phyloP scores from a whole-genome alignment of 2,113 vertebrate genomes.

The Pedetes capensis region DNA sequence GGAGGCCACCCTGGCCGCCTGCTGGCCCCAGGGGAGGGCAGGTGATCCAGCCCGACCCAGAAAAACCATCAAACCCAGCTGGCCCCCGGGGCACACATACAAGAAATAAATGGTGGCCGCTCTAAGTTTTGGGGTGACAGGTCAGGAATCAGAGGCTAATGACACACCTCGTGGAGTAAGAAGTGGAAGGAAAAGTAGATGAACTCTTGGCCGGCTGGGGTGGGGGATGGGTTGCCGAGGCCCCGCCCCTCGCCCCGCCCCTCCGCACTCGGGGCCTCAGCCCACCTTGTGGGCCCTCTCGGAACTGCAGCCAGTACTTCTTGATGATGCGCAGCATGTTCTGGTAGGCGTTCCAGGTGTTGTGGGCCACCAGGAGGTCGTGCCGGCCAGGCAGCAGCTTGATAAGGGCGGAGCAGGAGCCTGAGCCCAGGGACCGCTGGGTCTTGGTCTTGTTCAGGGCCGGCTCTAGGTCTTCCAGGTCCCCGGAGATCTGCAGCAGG shows the following conservation, averaged over 20 bases:
- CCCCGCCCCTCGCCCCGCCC: fast-evolving
- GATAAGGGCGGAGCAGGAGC: slow-evolving; percentile 95
- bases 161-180: not conserved
- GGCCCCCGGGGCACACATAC: not conserved
- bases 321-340: slow-evolving; percentile 95
- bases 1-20: not conserved
- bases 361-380: slow-evolving; percentile 94
- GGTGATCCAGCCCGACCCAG: not conserved
- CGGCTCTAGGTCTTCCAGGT: slow-evolving; percentile 93
- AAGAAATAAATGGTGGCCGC: not conserved
- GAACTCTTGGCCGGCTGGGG: fast-evolving
- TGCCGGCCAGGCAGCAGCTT: slow-evolving; percentile 90
- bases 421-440: slow-evolving; percentile 86
- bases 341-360: slow-evolving; percentile 94
- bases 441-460: slow-evolving; percentile 90
- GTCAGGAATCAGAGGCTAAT: not conserved
- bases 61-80: not conserved
- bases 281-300: slow-evolving; percentile 74
- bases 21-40: too few relatives aligned
- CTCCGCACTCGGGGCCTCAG: too few relatives aligned
- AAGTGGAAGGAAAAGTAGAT: not conserved
- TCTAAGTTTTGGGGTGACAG: not conserved
- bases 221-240: not conserved
- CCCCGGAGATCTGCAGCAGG: slow-evolving; percentile 92
- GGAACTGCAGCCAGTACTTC: slow-evolving; percentile 92